phyloP scores from a whole-genome alignment of 2,797 vertebrate species.

The Eremophila alpestris region DNA sequence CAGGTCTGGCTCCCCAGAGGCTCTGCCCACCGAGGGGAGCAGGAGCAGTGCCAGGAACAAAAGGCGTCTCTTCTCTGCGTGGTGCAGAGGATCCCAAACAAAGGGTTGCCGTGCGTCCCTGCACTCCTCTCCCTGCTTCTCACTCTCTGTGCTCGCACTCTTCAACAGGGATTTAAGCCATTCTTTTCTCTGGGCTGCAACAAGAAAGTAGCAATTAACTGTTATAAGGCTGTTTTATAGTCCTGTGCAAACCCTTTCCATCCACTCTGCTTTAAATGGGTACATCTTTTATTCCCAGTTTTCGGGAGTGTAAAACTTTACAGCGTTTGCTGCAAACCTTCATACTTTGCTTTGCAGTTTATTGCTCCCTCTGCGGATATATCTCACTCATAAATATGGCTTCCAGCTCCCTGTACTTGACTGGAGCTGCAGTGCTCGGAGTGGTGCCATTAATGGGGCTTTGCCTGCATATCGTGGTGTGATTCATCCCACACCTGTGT shows the following conservation, averaged over 20 bases:
- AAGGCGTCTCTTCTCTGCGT: background rate
- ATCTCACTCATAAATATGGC: slow-evolving; percentile 68
- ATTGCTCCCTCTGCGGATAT: slow-evolving; percentile 72
- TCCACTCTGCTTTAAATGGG: slow-evolving; percentile 66
- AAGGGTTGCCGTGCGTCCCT: background rate
- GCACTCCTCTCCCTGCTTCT: background rate
- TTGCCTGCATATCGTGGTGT: background rate
- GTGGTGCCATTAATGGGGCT: background rate
- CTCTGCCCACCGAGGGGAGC: background rate
- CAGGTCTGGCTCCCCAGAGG: background rate
- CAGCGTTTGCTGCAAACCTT: slow-evolving; percentile 66
- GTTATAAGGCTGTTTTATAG: slow-evolving; percentile 61
- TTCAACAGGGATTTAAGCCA: background rate
- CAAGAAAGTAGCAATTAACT: slow-evolving; percentile 65
- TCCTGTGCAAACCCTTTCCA: slow-evolving; percentile 56
- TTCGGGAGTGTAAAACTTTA: slow-evolving; percentile 79
- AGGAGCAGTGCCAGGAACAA: background rate
- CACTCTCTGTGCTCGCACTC: background rate
- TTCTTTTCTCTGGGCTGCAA: slow-evolving; percentile 1
- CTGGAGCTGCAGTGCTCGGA: background rate
- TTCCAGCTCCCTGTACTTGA: slow-evolving; percentile 34
- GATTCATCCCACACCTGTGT: background rate
- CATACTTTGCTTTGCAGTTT: slow-evolving; percentile 69
- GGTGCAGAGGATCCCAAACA: background rate
- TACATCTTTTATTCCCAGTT: slow-evolving; percentile 73